These are phyloP conservation scores for Alauda arvensis DNA, from an alignment of 2,797 vertebrate species.

Conservation along the genomic window DNA sequence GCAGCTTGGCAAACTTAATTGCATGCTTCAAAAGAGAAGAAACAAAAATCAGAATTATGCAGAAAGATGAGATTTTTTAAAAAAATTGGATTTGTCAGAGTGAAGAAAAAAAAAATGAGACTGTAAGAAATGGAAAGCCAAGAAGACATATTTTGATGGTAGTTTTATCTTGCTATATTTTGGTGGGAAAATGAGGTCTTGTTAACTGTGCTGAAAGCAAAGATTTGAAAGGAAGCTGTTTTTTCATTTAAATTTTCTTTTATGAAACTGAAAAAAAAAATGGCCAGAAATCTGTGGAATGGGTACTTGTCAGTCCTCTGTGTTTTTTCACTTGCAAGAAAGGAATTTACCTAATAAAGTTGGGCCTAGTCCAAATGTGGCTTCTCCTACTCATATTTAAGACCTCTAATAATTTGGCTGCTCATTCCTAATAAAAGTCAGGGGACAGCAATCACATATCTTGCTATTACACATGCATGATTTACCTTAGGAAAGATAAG, in stretches of 20 bases:
- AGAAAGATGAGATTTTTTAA: not conserved
- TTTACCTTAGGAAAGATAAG: constrained; percentile 29
- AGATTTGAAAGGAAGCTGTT: not conserved
- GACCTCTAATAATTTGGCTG: not conserved
- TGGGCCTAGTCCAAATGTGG: not conserved
- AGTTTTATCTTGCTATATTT: not conserved
- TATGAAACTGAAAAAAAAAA: not conserved
- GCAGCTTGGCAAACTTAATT: not conserved
- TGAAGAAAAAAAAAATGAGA: not conserved
- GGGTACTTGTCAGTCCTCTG: not conserved
- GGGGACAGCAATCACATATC: not conserved
- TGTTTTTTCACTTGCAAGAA: not conserved
- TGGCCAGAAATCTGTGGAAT: not conserved
- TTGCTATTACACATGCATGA: not conserved
- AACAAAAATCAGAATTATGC: not conserved
- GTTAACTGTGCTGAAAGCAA: not conserved
- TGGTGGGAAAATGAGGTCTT: not conserved
- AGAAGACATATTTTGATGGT: not conserved
- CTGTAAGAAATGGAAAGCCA: not conserved
- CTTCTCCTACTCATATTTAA: not conserved
- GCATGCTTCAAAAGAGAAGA: not conserved
- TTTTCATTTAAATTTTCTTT: not conserved
- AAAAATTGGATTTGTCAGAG: not conserved
- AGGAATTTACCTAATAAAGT: not conserved
- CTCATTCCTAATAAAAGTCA: not conserved